Percentiles rank a stretch among this genome's conserved stretches.
These are phyloP conservation scores for Acipenser oxyrinchus DNA, from an alignment of 2,797 vertebrate genomes.

Conservation along the genomic window DNA sequence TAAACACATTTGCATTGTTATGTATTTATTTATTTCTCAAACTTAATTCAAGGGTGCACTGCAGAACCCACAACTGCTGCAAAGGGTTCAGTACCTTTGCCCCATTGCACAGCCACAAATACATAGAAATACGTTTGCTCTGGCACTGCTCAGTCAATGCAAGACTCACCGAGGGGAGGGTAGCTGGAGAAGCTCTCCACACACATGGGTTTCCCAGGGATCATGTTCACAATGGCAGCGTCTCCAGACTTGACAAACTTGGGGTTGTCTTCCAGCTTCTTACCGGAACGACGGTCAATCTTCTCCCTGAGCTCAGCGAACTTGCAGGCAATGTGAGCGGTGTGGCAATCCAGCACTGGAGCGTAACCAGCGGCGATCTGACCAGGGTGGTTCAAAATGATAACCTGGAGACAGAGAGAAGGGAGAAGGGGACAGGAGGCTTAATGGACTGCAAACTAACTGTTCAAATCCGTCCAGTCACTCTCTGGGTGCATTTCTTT, in stretches of 20 bases:
- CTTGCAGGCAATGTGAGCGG: constrained; percentile 49
- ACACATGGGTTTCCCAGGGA: constrained; percentile 55
- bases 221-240: constrained; percentile 44
- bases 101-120: too few species aligned
- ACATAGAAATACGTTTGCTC: too few species aligned
- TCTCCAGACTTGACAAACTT: constrained; percentile 49
- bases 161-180: constrained; percentile 40
- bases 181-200: constrained; percentile 46
- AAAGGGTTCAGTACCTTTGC: too few species aligned
- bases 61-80: too few species aligned
- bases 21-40: too few species aligned
- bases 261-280: constrained; percentile 62
- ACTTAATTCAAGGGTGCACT: too few species aligned
- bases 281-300: constrained; percentile 72
- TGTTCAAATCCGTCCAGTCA: too few species aligned
- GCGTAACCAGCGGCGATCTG: constrained; percentile 41
- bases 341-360: constrained; percentile 49
- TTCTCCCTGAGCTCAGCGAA: constrained; percentile 68
- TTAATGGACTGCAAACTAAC: neutral
- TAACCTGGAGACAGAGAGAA: constrained; percentile 28
- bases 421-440: neutral
- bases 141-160: too few species aligned
- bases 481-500: too few species aligned
- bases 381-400: constrained; percentile 47
- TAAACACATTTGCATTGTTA: too few species aligned